Conservation (phyloP, 2,888 invertebrate genomes). For the Thera obeliscata region DNA sequence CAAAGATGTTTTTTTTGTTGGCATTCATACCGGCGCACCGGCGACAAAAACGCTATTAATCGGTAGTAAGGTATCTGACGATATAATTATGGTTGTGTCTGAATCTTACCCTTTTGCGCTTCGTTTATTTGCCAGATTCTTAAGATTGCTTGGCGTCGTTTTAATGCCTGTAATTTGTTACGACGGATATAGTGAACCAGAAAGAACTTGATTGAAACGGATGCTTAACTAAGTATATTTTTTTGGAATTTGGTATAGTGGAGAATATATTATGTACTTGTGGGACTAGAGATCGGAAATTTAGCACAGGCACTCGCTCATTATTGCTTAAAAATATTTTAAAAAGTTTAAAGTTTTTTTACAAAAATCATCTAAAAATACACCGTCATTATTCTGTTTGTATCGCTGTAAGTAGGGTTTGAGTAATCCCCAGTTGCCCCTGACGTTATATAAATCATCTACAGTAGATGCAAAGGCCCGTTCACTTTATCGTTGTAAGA, state of each 20-base stretch:
- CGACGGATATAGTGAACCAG: constrained; percentile 5
- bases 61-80: constrained; percentile 32
- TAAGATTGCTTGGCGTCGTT: constrained; percentile 15
- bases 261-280: too few relatives aligned
- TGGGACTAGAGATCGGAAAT: too few relatives aligned
- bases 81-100: constrained; percentile 31
- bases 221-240: neutral
- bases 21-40: constrained; percentile 27
- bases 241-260: neutral
- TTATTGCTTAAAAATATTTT: too few relatives aligned
- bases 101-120: constrained; percentile 22
- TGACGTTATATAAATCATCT: too few relatives aligned
- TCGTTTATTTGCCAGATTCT: constrained; percentile 25
- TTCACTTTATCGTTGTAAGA: too few relatives aligned
- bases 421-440: too few relatives aligned
- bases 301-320: too few relatives aligned
- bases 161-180: constrained; percentile 11
- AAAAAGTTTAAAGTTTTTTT: too few relatives aligned
- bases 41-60: constrained; percentile 39
- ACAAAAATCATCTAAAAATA: too few relatives aligned
- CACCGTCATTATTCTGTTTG: too few relatives aligned
- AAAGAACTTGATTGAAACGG: constrained; percentile 1
- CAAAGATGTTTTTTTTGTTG: constrained; percentile 26
- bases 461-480: too few relatives aligned
- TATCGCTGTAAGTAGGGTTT: too few relatives aligned